Base-by-base conservation (phyloP, 2,113 vertebrate species). In the Hippocampus mohnikei region DNA sequence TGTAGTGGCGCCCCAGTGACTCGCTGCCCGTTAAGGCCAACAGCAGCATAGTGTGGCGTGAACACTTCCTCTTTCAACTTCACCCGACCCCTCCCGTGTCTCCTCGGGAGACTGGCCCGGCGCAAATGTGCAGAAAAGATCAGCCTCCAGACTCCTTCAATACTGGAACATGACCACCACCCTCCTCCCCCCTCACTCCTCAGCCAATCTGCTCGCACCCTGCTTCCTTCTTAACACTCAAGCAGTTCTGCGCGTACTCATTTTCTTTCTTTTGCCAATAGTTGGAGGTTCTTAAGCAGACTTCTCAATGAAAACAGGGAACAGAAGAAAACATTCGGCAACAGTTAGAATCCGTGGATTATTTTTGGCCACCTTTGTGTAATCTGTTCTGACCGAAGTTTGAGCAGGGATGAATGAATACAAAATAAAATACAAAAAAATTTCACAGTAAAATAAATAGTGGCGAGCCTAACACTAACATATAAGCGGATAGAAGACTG, bases 1-100 rank as follows among this genome's bases (percentile, higher is more conserved):
- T 98, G 95, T 99, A 99, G 94, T 98, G 97, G 92, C 97, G 95
- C 91, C 97, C 97, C 92, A 99, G 97, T 99, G 93, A 94, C 90
- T 91, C 91, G 83, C 91, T 86, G 87, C 83, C 71, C 89, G 96
- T 98, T 96, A 99, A 98, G 95, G 95, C 93, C 94, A 95, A 94
- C 92, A 94, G 90, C 90, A 94, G 91, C 94, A 95, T 94, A 93
- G 65, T 41, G 60, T 75, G 9, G 46, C 23, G 12, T 44, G 13
- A 41, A 63, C 33, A 8, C 18, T 62, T 62, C 59, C 50, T 2
- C 52, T 74, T 59, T 71, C 56, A 21, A 20, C 37, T 64, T 68
- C 61, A 37, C 46, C 70, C 61, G 1, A 44, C 66, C 13, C 46
- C 66, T 52, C 66, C 66, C 40, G 48, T 23, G 29, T 7, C 52